These are phyloP conservation scores for Corythornis vintsioides DNA, from an alignment of 2,113 vertebrate genomes.

Conservation along the genomic window DNA sequence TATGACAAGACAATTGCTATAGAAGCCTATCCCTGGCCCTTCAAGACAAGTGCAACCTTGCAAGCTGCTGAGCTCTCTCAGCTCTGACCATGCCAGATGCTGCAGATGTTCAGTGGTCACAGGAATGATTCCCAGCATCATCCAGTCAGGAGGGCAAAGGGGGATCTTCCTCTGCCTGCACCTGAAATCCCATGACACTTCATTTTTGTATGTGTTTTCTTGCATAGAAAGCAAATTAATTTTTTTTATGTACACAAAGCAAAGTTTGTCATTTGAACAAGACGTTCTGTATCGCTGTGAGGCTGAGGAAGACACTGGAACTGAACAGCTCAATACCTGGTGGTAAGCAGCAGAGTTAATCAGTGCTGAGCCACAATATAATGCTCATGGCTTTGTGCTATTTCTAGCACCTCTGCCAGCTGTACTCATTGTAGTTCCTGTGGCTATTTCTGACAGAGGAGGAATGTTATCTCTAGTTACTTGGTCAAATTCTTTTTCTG, in stretches of 20 bases:
- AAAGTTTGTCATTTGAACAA: neutral
- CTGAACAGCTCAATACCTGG: neutral
- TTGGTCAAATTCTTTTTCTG: neutral
- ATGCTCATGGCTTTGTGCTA: neutral
- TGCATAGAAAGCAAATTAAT: neutral
- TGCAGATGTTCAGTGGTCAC: neutral
- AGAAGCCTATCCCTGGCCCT: neutral
- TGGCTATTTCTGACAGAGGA: neutral
- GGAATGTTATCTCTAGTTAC: neutral
- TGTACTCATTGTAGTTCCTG: neutral
- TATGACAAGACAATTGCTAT: neutral
- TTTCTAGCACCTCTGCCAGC: conserved; percentile 29
- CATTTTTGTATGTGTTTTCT: neutral
- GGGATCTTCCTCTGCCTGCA: neutral
- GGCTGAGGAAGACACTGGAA: neutral
- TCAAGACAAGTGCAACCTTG: neutral
- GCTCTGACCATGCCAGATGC: fast-evolving
- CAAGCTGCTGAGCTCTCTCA: neutral
- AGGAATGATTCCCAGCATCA: neutral
- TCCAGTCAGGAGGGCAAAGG: neutral
- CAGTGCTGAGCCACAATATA: neutral
- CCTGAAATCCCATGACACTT: neutral
- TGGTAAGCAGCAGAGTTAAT: conserved; percentile 22
- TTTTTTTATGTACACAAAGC: neutral
- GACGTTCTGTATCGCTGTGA: neutral